Conservation (phyloP, 35 echinoderm and acorn worm species). For the Ophioderma brevispina region DNA sequence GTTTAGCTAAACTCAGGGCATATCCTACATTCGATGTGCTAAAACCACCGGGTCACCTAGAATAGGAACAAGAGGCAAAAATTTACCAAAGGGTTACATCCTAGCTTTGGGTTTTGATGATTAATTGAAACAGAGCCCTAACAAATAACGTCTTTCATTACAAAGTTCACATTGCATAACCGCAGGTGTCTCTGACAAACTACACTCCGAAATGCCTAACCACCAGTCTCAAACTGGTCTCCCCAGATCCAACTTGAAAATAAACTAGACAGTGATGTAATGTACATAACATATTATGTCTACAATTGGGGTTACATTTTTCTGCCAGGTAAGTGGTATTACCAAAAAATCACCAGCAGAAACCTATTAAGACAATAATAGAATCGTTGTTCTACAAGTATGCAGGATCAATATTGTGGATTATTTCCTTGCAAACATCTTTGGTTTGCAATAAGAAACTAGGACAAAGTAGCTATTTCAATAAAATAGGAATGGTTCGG, state of each 20-base stretch:
- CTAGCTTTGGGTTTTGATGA: background rate
- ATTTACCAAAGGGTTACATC: background rate
- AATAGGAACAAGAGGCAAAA: background rate
- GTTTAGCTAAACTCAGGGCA: constrained; percentile 40
- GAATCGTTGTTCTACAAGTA: too few relatives aligned
- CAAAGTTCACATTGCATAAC: background rate
- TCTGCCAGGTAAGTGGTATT: too few relatives aligned
- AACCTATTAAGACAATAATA: too few relatives aligned
- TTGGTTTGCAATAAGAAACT: too few relatives aligned
- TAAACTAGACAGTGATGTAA: background rate
- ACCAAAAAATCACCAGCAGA: too few relatives aligned
- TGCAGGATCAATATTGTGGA: too few relatives aligned
- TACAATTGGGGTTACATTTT: too few relatives aligned
- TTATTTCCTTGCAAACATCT: too few relatives aligned
- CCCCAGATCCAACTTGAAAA: background rate
- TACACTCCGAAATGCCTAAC: background rate
- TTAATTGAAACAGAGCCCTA: background rate
- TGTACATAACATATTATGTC: background rate
- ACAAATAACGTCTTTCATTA: too few relatives aligned
- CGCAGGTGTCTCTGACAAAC: background rate
- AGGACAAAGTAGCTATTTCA: too few relatives aligned
- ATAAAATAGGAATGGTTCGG: too few relatives aligned
- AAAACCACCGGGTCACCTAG: constrained; percentile 26
- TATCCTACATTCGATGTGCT: constrained; percentile 67
- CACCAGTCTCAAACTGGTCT: too few relatives aligned